These are phyloP conservation scores for Augiades crinisus DNA, from an alignment of 2,888 invertebrate genomes.

Conservation along the genomic window DNA sequence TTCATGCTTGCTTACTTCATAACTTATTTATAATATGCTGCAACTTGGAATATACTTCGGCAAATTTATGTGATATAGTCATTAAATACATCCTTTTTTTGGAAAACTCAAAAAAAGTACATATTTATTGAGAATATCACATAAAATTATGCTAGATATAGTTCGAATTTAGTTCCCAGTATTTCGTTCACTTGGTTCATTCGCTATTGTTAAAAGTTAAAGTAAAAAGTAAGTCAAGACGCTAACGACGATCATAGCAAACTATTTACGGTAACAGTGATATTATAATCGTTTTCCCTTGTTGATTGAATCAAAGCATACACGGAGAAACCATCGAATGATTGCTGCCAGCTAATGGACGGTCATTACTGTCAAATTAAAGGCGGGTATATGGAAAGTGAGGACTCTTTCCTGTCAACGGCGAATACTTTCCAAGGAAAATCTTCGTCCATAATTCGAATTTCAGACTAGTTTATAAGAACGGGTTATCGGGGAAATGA, in stretches of 20 bases:
- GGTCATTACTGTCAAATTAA: slow-evolving; percentile 50
- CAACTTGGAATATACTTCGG: too few relatives aligned
- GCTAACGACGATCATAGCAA: slow-evolving; percentile 2
- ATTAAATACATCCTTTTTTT: too few relatives aligned
- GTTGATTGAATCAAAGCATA: slow-evolving; percentile 32
- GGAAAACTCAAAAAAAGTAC: too few relatives aligned
- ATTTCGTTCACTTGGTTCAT: too few relatives aligned
- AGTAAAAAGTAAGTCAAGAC: slow-evolving; percentile 18
- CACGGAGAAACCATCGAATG: slow-evolving; percentile 20
- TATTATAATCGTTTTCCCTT: slow-evolving; percentile 33
- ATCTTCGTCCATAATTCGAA: slow-evolving; percentile 7
- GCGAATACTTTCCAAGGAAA: slow-evolving; percentile 39
- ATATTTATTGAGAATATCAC: too few relatives aligned
- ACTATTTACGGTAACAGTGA: slow-evolving; percentile 12
- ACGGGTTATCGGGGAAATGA: slow-evolving; percentile 19
- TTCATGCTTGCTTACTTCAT: too few relatives aligned
- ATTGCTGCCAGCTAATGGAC: slow-evolving; percentile 37
- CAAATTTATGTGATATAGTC: too few relatives aligned
- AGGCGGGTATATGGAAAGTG: slow-evolving; percentile 43
- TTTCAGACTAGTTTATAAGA: slow-evolving; percentile 9
- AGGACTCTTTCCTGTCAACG: slow-evolving; percentile 41
- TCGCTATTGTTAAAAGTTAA: slow-evolving; percentile 16
- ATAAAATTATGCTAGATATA: too few relatives aligned
- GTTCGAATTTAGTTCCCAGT: too few relatives aligned
- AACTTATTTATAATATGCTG: too few relatives aligned